phyloP scores from a whole-genome alignment of 2,797 vertebrate genomes.

The Mallotus villosus region DNA sequence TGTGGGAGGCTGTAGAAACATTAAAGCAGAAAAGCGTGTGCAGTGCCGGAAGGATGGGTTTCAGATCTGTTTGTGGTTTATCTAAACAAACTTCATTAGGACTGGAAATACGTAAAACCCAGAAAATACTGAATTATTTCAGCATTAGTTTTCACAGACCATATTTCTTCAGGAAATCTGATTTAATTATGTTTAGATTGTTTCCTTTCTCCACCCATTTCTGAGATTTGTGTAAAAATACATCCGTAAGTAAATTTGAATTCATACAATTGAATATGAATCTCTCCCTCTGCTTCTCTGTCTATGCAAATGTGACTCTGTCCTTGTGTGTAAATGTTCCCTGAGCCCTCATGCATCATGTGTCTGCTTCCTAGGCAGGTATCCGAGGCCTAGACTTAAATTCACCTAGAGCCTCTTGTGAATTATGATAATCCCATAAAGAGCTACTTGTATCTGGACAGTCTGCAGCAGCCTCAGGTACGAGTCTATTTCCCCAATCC shows the following conservation, averaged over 20 bases:
- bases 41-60: background rate
- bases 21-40: background rate
- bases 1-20: background rate
- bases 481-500: background rate
- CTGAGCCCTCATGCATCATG: background rate
- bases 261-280: background rate
- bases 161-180: background rate
- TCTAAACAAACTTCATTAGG: background rate
- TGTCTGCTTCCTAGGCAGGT: background rate
- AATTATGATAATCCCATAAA: constrained; percentile 1
- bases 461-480: background rate
- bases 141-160: background rate
- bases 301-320: background rate
- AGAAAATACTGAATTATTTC: background rate
- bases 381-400: background rate
- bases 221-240: background rate
- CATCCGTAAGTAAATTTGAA: background rate
- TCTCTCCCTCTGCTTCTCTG: background rate
- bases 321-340: background rate
- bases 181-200: background rate
- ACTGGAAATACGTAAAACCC: background rate
- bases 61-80: background rate
- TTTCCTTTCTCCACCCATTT: no score
- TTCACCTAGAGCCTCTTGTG: background rate
- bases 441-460: background rate